phyloP scores from a whole-genome alignment of 2,113 vertebrate species.

The Struthio camelus region DNA sequence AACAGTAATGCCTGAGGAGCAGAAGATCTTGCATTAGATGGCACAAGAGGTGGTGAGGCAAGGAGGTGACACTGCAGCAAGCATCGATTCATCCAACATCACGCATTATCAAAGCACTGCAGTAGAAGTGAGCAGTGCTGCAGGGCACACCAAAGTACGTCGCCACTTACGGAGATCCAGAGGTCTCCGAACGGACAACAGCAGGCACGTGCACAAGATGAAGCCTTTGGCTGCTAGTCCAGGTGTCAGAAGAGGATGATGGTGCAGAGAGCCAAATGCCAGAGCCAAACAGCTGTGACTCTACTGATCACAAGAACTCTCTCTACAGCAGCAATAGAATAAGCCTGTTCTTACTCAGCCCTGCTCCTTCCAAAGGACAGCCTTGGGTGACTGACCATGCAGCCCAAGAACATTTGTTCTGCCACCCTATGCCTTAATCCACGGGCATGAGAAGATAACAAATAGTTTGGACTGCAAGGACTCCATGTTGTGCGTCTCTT shows the following conservation, averaged over 20 bases:
- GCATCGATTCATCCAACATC: not conserved
- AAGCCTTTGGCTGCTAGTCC: not conserved
- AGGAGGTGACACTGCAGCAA: conserved; percentile 12
- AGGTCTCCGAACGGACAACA: not conserved
- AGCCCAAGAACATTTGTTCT: not conserved
- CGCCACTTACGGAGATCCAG: not conserved
- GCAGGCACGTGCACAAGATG: not conserved
- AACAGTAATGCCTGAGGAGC: not conserved
- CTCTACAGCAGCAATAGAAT: not conserved
- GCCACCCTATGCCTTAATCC: not conserved
- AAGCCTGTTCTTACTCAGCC: not conserved
- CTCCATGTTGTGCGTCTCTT: not conserved
- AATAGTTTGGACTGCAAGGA: not conserved
- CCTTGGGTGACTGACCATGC: not conserved
- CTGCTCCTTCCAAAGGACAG: not conserved
- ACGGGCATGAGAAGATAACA: not conserved
- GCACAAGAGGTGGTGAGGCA: not conserved
- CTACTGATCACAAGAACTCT: not conserved
- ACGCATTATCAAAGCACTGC: not conserved
- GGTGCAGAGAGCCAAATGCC: not conserved
- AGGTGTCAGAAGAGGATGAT: not conserved
- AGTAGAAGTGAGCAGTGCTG: not conserved
- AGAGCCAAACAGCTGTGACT: not conserved
- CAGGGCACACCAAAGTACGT: conserved; percentile 24
- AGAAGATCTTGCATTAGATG: conserved; percentile 11